Evolutionary conservation across 2,113 vertebrate genomes (phyloP).

Genomic region (Macrotis lagotis): DNA sequence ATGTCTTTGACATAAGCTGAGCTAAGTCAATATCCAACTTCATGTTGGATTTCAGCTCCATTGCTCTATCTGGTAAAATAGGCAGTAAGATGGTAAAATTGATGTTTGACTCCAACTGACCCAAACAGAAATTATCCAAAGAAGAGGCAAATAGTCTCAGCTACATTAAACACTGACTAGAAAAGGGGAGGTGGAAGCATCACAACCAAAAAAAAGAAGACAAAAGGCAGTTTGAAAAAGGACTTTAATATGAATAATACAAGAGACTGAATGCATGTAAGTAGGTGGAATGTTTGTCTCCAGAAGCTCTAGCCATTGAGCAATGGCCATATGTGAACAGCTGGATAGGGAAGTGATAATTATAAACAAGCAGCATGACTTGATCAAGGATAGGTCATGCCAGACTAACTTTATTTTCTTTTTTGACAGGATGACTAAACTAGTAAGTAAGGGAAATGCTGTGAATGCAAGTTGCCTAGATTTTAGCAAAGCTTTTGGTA

Average conservation of each 20-base stretch:
- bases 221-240: not conserved
- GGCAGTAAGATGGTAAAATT: not conserved
- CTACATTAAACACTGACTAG: not conserved
- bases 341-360: not conserved
- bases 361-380: not conserved
- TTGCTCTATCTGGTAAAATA: not conserved
- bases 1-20: conserved; percentile 19
- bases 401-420: not conserved
- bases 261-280: not conserved
- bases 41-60: not conserved
- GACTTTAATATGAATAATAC: not conserved
- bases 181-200: not conserved
- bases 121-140: not conserved
- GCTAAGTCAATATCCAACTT: not conserved
- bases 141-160: not conserved
- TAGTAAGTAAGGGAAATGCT: not conserved
- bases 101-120: conserved; percentile 40
- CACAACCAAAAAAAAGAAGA: not conserved
- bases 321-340: not conserved
- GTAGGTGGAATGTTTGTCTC: not conserved
- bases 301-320: not conserved
- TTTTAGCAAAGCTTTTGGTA: not conserved
- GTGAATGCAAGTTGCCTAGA: not conserved
- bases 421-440: not conserved
- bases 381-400: not conserved